Percentiles rank a stretch among this genome's conserved stretches.
Conservation (phyloP, 1,140 invertebrate genomes). For the Kradibia gibbosae region DNA sequence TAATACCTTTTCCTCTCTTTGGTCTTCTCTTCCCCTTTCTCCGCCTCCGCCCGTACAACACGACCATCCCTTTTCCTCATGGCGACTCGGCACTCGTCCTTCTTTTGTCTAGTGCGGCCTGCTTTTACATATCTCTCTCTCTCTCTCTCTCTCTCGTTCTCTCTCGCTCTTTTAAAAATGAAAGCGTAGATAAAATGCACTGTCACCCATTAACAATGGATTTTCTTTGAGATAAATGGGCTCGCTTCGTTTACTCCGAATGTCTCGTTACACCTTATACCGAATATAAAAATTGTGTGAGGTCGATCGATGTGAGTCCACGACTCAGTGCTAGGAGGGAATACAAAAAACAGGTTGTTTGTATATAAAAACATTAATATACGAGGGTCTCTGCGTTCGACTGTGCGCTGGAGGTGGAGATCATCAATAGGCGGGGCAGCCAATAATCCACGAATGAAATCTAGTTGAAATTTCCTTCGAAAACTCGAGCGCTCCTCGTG, state of each 20-base stretch:
- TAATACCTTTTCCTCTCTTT: constrained; percentile 48
- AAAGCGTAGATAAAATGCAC: not conserved
- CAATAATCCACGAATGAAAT: not conserved
- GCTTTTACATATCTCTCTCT: not conserved
- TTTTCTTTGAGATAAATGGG: not conserved
- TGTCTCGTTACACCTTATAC: not conserved
- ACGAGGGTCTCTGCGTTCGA: constrained; percentile 1
- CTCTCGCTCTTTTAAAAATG: not conserved
- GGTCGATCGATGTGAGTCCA: not conserved
- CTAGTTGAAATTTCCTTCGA: constrained; percentile 17
- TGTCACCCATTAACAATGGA: not conserved
- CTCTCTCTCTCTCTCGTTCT: not conserved
- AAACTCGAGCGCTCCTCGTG: not conserved
- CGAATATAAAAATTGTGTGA: no score
- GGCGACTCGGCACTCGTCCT: not conserved
- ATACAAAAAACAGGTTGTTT: constrained; percentile 44
- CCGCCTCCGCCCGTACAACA: not conserved
- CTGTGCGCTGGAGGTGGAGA: not conserved
- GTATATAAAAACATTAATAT: constrained; percentile 33
- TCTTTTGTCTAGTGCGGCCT: not conserved
- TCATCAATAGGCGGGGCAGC: not conserved
- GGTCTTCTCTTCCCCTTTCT: constrained; percentile 20
- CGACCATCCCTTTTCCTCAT: constrained; percentile 44
- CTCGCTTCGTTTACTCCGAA: not conserved
- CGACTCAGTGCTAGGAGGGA: not conserved